phyloP scores from a whole-genome alignment of 2,797 vertebrate genomes.

The Sitta carolinensis region DNA sequence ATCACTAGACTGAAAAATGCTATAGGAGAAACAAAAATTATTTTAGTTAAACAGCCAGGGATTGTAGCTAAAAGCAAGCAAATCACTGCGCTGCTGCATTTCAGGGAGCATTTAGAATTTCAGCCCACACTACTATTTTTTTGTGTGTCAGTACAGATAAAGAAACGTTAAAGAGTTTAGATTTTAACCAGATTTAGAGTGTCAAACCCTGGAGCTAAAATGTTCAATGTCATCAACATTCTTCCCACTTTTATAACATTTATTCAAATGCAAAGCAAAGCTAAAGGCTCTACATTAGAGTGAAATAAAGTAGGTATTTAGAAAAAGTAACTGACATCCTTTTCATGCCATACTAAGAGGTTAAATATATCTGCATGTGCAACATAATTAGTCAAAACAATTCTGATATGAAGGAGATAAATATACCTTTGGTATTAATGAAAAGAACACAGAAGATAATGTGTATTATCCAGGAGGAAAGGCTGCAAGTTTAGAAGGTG shows the following conservation, averaged over 20 bases:
- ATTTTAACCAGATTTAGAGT: slow-evolving; percentile 34
- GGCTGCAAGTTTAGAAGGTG: background rate
- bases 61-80: background rate
- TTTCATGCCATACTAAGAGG: background rate
- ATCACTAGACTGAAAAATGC: background rate
- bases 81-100: background rate
- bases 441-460: background rate
- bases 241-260: background rate
- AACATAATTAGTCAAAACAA: background rate
- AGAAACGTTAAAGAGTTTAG: slow-evolving; percentile 7
- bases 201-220: slow-evolving; percentile 6
- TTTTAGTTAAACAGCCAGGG: background rate
- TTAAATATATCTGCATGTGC: background rate
- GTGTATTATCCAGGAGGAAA: background rate
- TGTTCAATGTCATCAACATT: slow-evolving; percentile 4
- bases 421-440: background rate
- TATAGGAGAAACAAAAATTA: background rate
- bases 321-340: background rate
- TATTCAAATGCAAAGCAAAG: slow-evolving; percentile 12
- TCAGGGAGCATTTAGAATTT: background rate
- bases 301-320: background rate
- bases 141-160: background rate
- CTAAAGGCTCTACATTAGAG: background rate
- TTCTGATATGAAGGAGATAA: background rate
- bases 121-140: background rate